A percentile compares a stretch with the other conserved stretches of the same genome.
These are phyloP conservation scores for Chloropsis cyanopogon DNA, from an alignment of 2,113 vertebrate species.

Conservation along the genomic window DNA sequence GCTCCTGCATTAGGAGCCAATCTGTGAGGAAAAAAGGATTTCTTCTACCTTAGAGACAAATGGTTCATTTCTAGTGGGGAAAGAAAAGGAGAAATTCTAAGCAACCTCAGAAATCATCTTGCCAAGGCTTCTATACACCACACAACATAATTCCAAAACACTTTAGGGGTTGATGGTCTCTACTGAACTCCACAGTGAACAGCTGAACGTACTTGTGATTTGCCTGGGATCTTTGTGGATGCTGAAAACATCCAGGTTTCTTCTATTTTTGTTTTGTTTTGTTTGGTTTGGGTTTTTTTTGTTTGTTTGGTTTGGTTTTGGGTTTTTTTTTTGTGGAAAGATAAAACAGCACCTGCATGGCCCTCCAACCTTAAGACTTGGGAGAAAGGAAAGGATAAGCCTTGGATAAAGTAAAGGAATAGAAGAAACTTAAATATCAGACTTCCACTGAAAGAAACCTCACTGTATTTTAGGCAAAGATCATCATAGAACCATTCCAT, in stretches of 20 bases:
- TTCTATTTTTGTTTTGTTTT: neutral
- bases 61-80: neutral
- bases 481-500: neutral
- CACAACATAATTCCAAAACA: fast-evolving
- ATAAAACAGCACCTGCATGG: neutral
- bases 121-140: neutral
- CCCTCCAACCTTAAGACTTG: neutral
- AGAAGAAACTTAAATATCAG: neutral
- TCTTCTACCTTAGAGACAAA: neutral
- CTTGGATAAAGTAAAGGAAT: neutral
- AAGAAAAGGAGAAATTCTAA: neutral
- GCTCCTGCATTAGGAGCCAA: neutral
- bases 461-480: neutral
- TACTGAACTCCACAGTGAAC: neutral
- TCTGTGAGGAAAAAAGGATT: neutral
- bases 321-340: neutral
- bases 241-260: neutral
- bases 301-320: too few relatives aligned
- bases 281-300: neutral
- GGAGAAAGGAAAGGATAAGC: neutral
- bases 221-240: neutral
- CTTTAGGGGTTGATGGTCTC: neutral
- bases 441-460: neutral
- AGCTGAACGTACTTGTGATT: neutral
- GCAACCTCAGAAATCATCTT: neutral